Conservation (phyloP, 2,888 invertebrate genomes). For the Drosophila demipolita region DNA sequence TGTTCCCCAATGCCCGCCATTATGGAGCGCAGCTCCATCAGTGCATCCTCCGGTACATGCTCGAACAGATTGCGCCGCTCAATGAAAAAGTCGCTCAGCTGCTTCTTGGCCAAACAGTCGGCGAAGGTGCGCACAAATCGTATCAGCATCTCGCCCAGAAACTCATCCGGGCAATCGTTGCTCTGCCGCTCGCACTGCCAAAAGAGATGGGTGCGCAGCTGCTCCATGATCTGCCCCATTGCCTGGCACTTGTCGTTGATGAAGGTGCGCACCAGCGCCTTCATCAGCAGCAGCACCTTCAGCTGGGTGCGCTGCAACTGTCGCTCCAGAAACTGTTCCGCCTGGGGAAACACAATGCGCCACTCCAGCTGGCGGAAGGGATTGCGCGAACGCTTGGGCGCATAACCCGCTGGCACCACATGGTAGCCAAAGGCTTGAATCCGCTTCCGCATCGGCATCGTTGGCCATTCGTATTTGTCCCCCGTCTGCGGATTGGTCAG, state of each 20-base stretch:
- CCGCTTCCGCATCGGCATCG: constrained; percentile 88
- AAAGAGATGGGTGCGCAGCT: constrained; percentile 90
- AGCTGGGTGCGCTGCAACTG: constrained; percentile 90
- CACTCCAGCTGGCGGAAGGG: constrained; percentile 90
- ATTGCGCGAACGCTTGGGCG: constrained; percentile 88
- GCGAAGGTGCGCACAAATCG: constrained; percentile 88
- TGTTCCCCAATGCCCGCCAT: constrained; percentile 89
- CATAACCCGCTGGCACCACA: constrained; percentile 89
- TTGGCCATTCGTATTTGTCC: constrained; percentile 89
- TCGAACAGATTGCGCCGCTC: constrained; percentile 90
- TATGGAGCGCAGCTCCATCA: constrained; percentile 88
- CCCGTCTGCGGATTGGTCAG: constrained; percentile 87
- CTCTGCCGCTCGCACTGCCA: constrained; percentile 92
- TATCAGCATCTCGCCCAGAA: constrained; percentile 89
- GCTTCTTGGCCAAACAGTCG: constrained; percentile 87
- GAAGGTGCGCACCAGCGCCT: constrained; percentile 90
- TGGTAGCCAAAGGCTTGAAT: constrained; percentile 89
- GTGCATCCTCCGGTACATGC: constrained; percentile 88
- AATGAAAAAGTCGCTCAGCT: constrained; percentile 91
- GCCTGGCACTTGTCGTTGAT: constrained; percentile 86
- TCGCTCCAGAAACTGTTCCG: constrained; percentile 91
- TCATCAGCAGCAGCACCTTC: constrained; percentile 89
- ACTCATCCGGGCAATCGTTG: constrained; percentile 90
- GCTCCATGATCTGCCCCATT: constrained; percentile 88
- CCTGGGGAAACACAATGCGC: constrained; percentile 91